These are phyloP conservation scores for Sapajus apella DNA, from an alignment of 2,113 vertebrate species.

Conservation along the genomic window DNA sequence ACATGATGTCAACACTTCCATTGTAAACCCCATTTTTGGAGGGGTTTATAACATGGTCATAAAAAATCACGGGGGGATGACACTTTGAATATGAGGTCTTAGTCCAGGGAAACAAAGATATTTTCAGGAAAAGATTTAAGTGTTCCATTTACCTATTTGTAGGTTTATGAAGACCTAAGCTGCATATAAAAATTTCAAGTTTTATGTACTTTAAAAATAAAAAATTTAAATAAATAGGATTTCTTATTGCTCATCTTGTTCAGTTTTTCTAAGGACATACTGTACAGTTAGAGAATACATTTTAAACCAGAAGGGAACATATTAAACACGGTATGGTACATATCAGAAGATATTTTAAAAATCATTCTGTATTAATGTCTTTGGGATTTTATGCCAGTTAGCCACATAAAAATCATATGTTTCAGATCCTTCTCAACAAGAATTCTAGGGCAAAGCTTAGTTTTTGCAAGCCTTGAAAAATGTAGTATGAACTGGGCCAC, in stretches of 20 bases:
- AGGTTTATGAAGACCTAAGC: conserved; percentile 37
- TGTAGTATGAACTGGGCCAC: neutral
- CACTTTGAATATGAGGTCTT: conserved; percentile 79
- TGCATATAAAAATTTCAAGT: neutral
- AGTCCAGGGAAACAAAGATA: conserved; percentile 66
- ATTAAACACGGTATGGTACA: neutral
- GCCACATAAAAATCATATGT: neutral
- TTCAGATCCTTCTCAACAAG: neutral
- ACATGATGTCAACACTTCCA: conserved; percentile 85
- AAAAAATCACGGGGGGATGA: conserved; percentile 85
- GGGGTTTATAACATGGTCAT: conserved; percentile 84
- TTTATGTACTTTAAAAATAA: conserved; percentile 16
- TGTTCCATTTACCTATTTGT: neutral
- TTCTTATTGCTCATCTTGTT: neutral
- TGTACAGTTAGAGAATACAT: neutral
- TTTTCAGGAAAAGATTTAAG: conserved; percentile 66
- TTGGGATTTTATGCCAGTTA: neutral
- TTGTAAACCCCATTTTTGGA: conserved; percentile 83
- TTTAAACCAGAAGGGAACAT: conserved; percentile 34
- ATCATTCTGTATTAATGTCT: neutral
- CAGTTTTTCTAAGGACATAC: conserved; percentile 1
- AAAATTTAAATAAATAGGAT: conserved; percentile 1
- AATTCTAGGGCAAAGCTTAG: neutral
- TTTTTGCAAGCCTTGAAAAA: neutral
- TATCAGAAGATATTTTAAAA: neutral